Conservation (phyloP, 2,888 invertebrate genomes). For the Drosophila engyochracea region DNA sequence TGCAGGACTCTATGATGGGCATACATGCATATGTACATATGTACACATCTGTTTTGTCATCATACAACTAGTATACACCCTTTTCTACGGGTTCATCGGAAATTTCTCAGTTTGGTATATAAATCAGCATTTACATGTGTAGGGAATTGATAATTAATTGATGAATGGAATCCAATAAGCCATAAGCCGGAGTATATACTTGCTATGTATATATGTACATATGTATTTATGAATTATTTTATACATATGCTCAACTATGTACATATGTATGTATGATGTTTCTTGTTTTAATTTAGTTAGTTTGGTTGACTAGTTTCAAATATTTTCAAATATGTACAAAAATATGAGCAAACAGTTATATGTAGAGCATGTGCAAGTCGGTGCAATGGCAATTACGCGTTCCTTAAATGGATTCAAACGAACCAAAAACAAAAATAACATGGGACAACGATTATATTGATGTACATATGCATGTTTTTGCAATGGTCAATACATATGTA, state of each 20-base stretch:
- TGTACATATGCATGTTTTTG: conserved; percentile 18
- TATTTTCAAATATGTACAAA: conserved; percentile 9
- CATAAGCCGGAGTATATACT: conserved; percentile 21
- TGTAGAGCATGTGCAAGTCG: conserved; percentile 34
- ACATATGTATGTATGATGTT: conserved; percentile 21
- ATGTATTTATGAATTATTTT: conserved; percentile 23
- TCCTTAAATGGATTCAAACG: conserved; percentile 18
- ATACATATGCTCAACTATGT: conserved; percentile 15
- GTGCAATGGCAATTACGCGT: conserved; percentile 18
- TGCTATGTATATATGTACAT: conserved; percentile 11
- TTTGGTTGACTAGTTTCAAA: conserved; percentile 1
- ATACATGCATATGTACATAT: conserved; percentile 36
- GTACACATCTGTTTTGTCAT: conserved; percentile 8
- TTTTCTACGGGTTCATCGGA: conserved; percentile 12
- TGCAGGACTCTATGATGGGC: conserved; percentile 28
- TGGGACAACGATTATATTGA: conserved; percentile 16
- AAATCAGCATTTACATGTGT: conserved; percentile 27
- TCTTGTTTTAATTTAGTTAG: background rate
- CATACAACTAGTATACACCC: background rate
- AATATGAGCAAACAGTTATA: conserved; percentile 2
- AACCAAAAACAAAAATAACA: conserved; percentile 19
- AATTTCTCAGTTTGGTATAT: conserved; percentile 2
- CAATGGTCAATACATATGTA: conserved; percentile 2
- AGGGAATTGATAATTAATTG: conserved; percentile 16
- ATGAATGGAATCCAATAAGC: conserved; percentile 47